Percentiles rank a stretch among this genome's conserved stretches.
These are phyloP conservation scores for Balanococcus diminutus DNA, from an alignment of 2,888 invertebrate genomes.

Conservation along the genomic window DNA sequence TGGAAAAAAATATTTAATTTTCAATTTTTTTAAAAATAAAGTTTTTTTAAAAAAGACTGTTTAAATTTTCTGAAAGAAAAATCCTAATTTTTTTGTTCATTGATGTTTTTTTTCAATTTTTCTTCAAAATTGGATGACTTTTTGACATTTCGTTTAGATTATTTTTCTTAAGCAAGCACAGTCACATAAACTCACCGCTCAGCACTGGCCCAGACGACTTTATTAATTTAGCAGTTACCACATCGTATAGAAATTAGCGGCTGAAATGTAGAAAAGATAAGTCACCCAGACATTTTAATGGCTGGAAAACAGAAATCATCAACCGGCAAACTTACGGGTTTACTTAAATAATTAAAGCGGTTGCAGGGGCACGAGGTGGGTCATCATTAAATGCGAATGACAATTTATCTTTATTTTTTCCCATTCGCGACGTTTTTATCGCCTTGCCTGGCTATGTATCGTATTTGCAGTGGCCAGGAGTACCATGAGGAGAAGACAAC, in stretches of 20 bases:
- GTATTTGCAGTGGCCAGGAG: not conserved
- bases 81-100: too few relatives aligned
- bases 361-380: not conserved
- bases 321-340: not conserved
- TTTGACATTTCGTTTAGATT: too few relatives aligned
- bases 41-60: too few relatives aligned
- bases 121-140: too few relatives aligned
- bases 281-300: not conserved
- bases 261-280: not conserved
- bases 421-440: slow-evolving; percentile 19
- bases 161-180: too few relatives aligned
- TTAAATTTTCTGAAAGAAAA: too few relatives aligned
- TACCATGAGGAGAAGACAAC: not conserved
- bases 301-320: not conserved
- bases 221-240: not conserved
- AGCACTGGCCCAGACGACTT: not conserved
- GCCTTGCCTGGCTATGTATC: not conserved
- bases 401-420: slow-evolving; percentile 26
- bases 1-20: too few relatives aligned
- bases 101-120: too few relatives aligned
- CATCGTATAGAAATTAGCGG: not conserved
- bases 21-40: too few relatives aligned
- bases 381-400: not conserved
- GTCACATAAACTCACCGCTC: too few relatives aligned
- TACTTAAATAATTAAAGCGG: slow-evolving; percentile 13